Evolutionary conservation across 2,113 vertebrate species (phyloP), one percentile per base, ranked within the genome.

Genomic region (Nyctibius bracteatus): DNA sequence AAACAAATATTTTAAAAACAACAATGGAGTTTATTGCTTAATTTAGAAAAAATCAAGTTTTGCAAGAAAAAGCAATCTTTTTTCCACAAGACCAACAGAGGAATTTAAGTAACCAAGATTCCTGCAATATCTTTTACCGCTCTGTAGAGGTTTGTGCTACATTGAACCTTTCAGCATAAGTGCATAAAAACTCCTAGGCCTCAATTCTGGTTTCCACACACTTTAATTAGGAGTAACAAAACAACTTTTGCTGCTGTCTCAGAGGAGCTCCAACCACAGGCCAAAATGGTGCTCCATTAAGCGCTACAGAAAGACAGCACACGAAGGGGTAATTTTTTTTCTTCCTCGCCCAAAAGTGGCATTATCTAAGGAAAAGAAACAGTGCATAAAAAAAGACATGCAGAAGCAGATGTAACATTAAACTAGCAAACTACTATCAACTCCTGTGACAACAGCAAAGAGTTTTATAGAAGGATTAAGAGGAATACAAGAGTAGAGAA

Each of bases 1-100:
- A 91, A 94, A 41, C 0, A 0, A 54, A 1, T 78, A 70, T 31
- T 81, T 71, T 5, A 0, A 63, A 84, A 83, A 49, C 18, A 1
- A 46, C 61, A 72, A 13, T 6, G 2, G 47, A 88, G 33, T 46
- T 66, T 39, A 70, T 25, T 0, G 1, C 13, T 79, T 68, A 24
- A 65, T 63, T 80, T 63, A 71, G n/a, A 62, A 86, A 88, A 61
- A 93, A 35, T 13, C 13, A 41, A 44, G 41, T 67, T 91, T 70
- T 78, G 27, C 43, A 78, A 92, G 57, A 75, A 71, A 70, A 79
- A 62, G 17, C 9, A 30, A 63, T 33, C 21, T 61, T 73, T 92
- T 67, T 57, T 41, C 61, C 70, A 65, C 39, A 79, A 49, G 62
- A 72, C 25, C 54, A 39, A 35, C 13, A 43, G 31, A 86, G 52